These are phyloP conservation scores for Drosophila varians DNA, from an alignment of 1,140 invertebrate species.

Conservation along the genomic window DNA sequence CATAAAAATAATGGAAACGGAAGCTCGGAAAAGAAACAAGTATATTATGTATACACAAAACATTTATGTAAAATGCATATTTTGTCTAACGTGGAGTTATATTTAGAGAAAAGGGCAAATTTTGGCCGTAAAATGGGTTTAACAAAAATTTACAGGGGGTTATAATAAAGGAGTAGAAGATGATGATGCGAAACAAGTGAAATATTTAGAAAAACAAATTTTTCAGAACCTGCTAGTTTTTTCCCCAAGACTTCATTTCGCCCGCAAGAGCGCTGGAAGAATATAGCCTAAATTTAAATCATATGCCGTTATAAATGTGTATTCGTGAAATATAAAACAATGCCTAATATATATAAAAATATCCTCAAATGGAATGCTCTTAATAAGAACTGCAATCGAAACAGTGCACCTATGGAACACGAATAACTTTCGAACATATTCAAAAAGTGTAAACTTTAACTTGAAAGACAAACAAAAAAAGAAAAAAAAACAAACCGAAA, in stretches of 20 bases:
- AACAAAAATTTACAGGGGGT: constrained; percentile 35
- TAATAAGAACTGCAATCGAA: constrained; percentile 20
- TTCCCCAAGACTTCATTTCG: constrained; percentile 34
- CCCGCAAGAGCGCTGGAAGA: constrained; percentile 26
- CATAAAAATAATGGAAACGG: constrained; percentile 37
- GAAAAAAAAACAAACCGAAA: constrained; percentile 8
- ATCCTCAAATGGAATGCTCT: constrained; percentile 36
- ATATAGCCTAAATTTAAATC: constrained; percentile 69
- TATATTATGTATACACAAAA: constrained; percentile 32
- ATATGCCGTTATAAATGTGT: constrained; percentile 64
- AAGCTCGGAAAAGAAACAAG: constrained; percentile 19
- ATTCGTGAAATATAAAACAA: constrained; percentile 56
- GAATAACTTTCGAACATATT: constrained; percentile 46
- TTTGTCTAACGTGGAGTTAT: constrained; percentile 76
- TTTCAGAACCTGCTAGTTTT: constrained; percentile 51
- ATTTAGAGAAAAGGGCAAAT: constrained; percentile 55
- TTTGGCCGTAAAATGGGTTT: constrained; percentile 37
- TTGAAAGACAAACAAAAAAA: constrained; percentile 14
- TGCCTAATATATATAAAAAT: constrained; percentile 43
- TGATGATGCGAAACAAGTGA: constrained; percentile 13
- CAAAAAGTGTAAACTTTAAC: constrained; percentile 12
- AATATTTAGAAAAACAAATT: constrained; percentile 61
- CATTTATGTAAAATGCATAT: constrained; percentile 53
- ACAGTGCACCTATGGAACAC: constrained; percentile 28
- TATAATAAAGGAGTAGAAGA: constrained; percentile 20